A percentile compares a stretch with the other conserved stretches of the same genome.
phyloP scores from a whole-genome alignment of 2,113 vertebrate genomes.

The Cheirogaleus medius region DNA sequence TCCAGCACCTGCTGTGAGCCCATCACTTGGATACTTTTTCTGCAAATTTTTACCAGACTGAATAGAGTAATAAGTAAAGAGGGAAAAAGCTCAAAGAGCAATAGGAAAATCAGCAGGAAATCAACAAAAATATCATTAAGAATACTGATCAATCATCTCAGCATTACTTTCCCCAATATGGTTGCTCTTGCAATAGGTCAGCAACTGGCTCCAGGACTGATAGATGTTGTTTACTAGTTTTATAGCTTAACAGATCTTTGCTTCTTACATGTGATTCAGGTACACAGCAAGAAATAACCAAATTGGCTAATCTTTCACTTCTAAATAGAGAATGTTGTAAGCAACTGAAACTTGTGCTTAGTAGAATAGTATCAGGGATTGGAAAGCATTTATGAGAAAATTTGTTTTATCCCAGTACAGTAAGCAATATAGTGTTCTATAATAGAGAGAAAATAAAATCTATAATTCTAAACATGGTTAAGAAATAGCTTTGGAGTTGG shows the following conservation, averaged over 20 bases:
- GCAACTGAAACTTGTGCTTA: not conserved
- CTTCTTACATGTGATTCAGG: not conserved
- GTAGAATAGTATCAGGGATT: not conserved
- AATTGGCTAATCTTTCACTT: conserved; percentile 25
- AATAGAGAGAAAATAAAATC: not conserved
- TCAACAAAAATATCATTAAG: conserved; percentile 79
- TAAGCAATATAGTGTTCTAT: not conserved
- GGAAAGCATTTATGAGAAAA: not conserved
- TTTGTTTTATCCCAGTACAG: not conserved
- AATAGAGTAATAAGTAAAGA: conserved; percentile 85
- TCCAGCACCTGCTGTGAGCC: conserved; percentile 96
- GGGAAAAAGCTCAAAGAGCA: conserved; percentile 59
- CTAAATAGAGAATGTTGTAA: not conserved
- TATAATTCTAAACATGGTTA: not conserved
- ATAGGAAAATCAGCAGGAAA: conserved; percentile 82
- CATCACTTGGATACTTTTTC: conserved; percentile 91
- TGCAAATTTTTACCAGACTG: conserved; percentile 88
- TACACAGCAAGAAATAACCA: not conserved
- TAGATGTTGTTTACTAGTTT: not conserved
- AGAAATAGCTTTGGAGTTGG: not conserved
- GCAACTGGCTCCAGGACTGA: not conserved
- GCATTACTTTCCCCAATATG: conserved; percentile 15
- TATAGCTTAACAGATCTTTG: not conserved
- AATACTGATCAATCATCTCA: conserved; percentile 77
- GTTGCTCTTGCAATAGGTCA: conserved; percentile 58